Conservation (phyloP, 53 echinoderm and acorn worm genomes). For the Hippasteria phrygiana region DNA sequence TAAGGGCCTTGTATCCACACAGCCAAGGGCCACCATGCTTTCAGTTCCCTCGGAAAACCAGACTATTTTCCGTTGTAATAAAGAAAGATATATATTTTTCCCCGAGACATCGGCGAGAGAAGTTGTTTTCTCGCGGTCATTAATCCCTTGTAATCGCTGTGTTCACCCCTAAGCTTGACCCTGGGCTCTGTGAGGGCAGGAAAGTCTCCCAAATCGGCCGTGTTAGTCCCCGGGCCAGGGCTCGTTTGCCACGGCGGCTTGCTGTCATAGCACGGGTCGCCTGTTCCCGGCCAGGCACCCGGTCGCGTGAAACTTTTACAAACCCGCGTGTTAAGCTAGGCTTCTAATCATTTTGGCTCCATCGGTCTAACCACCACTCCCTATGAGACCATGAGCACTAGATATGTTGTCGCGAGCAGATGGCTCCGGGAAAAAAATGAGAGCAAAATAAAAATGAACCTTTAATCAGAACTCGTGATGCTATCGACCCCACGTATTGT, state of each 20-base stretch:
- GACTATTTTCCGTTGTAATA: background rate
- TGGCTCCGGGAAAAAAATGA: too few species aligned
- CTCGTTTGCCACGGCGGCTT: background rate
- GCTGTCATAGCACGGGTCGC: background rate
- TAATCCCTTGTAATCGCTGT: slow-evolving; percentile 51
- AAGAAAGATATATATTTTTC: background rate
- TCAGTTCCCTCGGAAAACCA: background rate
- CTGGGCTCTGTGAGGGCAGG: too few species aligned
- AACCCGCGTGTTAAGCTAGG: too few species aligned
- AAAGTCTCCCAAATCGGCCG: too few species aligned
- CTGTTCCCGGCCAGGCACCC: background rate
- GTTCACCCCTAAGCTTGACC: slow-evolving; percentile 34
- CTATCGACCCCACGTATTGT: too few species aligned
- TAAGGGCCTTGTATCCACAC: background rate
- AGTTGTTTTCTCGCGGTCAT: slow-evolving; percentile 28
- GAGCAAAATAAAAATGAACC: too few species aligned
- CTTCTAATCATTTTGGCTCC: background rate
- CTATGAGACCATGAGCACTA: background rate
- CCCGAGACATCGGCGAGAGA: background rate
- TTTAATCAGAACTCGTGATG: too few species aligned
- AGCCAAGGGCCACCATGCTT: background rate
- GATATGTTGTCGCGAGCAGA: background rate
- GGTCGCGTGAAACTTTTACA: too few species aligned
- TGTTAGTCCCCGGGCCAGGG: too few species aligned
- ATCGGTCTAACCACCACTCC: background rate